phyloP scores from a whole-genome alignment of 2,888 invertebrate genomes.

The Carpatolechia fugitivella region DNA sequence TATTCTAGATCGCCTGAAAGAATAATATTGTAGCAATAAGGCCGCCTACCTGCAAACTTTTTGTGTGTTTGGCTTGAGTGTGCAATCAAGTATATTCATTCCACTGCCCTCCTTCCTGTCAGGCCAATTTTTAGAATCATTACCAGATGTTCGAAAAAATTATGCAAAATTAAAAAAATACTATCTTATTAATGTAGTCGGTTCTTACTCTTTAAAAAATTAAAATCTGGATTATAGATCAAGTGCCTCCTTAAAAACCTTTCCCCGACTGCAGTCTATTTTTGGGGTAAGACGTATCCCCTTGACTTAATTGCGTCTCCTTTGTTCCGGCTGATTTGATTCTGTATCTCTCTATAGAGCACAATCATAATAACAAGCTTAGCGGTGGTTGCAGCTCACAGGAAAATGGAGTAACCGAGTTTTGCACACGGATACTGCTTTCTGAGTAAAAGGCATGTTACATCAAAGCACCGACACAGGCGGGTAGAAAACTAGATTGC shows the following conservation, averaged over 20 bases:
- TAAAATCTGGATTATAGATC: not conserved
- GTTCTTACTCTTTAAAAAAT: not conserved
- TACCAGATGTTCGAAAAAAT: too few relatives aligned
- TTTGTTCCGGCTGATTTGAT: slow-evolving; percentile 77
- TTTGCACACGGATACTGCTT: slow-evolving; percentile 7
- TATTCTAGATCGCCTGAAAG: too few relatives aligned
- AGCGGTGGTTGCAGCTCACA: slow-evolving; percentile 34
- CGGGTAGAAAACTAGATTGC: too few relatives aligned
- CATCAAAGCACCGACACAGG: not conserved
- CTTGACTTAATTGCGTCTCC: slow-evolving; percentile 60
- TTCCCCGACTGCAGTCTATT: not conserved
- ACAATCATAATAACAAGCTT: slow-evolving; percentile 64
- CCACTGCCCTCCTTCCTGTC: too few relatives aligned
- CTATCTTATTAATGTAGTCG: too few relatives aligned
- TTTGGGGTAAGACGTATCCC: slow-evolving; percentile 42
- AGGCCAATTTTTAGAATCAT: too few relatives aligned
- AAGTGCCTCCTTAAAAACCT: not conserved
- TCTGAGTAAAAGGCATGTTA: not conserved
- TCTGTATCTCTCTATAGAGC: slow-evolving; percentile 71
- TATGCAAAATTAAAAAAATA: too few relatives aligned
- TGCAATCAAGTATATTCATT: too few relatives aligned
- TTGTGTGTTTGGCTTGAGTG: too few relatives aligned
- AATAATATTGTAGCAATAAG: too few relatives aligned
- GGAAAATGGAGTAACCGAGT: slow-evolving; percentile 28
- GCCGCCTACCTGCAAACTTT: too few relatives aligned